Conservation (phyloP, 30 jellyfish, hydroid and myxozoan species). For the Hydra vulgaris region DNA sequence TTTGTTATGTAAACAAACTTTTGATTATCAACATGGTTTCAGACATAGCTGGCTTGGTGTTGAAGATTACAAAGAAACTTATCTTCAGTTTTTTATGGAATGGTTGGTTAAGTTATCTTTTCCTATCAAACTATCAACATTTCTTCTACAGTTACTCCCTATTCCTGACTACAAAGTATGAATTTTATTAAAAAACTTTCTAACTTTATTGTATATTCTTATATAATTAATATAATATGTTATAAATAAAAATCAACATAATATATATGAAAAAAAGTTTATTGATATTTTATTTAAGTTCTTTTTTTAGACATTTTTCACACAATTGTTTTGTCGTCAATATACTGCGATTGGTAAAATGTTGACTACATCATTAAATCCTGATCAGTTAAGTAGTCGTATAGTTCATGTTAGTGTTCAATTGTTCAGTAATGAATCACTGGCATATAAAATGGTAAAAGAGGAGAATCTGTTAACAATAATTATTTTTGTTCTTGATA, state of each 20-base stretch:
- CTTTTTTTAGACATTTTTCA: conserved; percentile 36
- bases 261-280: too few species aligned
- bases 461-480: conserved; percentile 52
- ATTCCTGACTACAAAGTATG: conserved; percentile 49
- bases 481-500: conserved; percentile 35
- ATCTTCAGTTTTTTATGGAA: conserved; percentile 54
- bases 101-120: conserved; percentile 47
- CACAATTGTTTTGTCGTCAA: conserved; percentile 57
- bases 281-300: too few species aligned
- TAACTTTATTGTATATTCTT: too few species aligned
- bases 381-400: conserved; percentile 48
- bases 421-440: conserved; percentile 68
- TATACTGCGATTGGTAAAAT: conserved; percentile 48
- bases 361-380: conserved; percentile 42
- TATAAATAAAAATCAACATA: too few species aligned
- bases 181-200: background rate
- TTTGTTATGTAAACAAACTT: background rate
- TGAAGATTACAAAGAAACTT: conserved; percentile 13
- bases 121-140: conserved; percentile 54
- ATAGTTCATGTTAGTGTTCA: conserved; percentile 87
- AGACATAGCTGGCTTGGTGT: background rate
- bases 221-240: too few species aligned
- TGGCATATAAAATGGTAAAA: conserved; percentile 63
- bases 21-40: conserved; percentile 5
- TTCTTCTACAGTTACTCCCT: conserved; percentile 64